A percentile compares a stretch with the other conserved stretches of the same genome.
Evolutionary conservation across 2,888 invertebrate species (phyloP).

Genomic region (Rambutsinella grinnellia): DNA sequence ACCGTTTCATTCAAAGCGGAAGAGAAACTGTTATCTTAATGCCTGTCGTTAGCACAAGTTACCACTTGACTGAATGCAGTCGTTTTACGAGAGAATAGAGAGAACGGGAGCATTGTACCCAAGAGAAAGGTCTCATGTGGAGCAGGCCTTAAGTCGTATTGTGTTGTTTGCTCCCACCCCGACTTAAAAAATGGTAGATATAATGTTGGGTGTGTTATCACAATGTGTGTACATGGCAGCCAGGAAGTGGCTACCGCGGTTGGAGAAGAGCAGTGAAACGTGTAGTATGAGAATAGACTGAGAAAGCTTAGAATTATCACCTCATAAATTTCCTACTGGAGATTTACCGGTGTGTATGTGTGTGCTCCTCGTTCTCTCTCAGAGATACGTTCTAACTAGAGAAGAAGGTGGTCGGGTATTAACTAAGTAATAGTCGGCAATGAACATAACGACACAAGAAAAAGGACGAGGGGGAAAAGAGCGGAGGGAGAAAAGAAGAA

Average conservation of each 20-base stretch:
- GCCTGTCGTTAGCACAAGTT: conserved; percentile 48
- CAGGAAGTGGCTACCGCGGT: not conserved
- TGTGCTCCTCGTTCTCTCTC: not conserved
- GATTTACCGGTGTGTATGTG: conserved; percentile 43
- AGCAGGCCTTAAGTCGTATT: conserved; percentile 15
- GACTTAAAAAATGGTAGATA: conserved; percentile 11
- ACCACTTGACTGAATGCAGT: conserved; percentile 45
- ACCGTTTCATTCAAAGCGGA: conserved; percentile 20
- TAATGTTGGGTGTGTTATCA: conserved; percentile 25
- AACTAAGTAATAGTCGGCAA: conserved; percentile 41
- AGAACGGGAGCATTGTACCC: conserved; percentile 19
- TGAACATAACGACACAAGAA: conserved; percentile 28
- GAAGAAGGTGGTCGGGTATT: not conserved
- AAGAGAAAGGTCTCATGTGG: conserved; percentile 31
- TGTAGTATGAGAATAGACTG: not conserved
- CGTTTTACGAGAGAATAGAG: conserved; percentile 11
- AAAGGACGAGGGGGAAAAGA: not conserved
- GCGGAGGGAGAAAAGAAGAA: not conserved
- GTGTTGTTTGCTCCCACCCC: conserved; percentile 1
- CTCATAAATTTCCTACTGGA: conserved; percentile 63
- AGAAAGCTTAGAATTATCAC: conserved; percentile 61
- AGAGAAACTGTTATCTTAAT: conserved; percentile 45
- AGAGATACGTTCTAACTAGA: not conserved
- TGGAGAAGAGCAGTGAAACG: not conserved
- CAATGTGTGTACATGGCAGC: conserved; percentile 18